Base-by-base conservation (phyloP, 2,888 invertebrate species). In the Drosophila paracracens region DNA sequence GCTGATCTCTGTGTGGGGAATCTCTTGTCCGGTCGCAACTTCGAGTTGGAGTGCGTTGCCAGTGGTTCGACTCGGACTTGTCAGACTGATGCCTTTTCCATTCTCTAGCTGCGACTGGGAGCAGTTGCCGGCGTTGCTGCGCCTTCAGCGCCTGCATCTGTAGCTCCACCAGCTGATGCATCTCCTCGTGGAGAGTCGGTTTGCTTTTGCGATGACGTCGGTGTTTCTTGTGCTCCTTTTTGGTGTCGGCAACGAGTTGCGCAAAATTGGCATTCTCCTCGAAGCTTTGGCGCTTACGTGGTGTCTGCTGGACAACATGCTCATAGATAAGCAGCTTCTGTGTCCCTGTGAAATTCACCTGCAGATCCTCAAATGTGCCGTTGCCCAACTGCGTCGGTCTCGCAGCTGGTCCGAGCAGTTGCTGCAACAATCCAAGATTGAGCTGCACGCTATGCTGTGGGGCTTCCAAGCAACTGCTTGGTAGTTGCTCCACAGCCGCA, bases 101-200 rank as follows among this genome's bases (percentile, higher is more conserved):
- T 10, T 40, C 57, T 16, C 31, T 6, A 10, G 57, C 31, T 43
- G 3, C 29, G 21, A 10, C 16, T 16, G 29, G 3, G 13, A 16
- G 29, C 8, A 8, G n/a, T 61, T 13, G 18, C 52, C 52, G 13
- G 27, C 60, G 43, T 58, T 67, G 27, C 50, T 58, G 7, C 54
- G 3, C 21, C 43, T 61, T 43, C 38, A 93, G 56, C 4, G 93
- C 91, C 62, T 91, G 81, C 93, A 93, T 93, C 82, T 93, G 93
- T 16, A 92, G 69, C 3, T 89, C 76, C 8, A 93, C 90, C 40
- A 93, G 73, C 56, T 91, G 88, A 13, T 91, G 86, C 35, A 93
- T 79, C 68, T 93, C 91, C 72, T 93, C 93, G 13, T 87, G 91
- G 11, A 91, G 81, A 3, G 93, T 92, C 4, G 92, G 91, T 69